These are phyloP conservation scores for Chaenocephalus aceratus DNA, from an alignment of 2,113 vertebrate species.

Conservation along the genomic window DNA sequence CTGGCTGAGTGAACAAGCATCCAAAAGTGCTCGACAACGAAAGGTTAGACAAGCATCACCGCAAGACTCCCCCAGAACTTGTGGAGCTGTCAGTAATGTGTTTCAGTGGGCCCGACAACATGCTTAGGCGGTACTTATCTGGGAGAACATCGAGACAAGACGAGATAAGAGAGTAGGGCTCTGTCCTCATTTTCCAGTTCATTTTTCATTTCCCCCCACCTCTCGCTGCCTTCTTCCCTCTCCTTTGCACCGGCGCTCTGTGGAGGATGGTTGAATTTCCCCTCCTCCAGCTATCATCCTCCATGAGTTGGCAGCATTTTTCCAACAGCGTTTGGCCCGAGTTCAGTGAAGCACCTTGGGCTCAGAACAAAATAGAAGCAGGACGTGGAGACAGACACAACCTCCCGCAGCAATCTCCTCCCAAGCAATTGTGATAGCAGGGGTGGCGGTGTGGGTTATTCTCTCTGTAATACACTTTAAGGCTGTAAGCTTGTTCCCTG, in stretches of 20 bases:
- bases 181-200: constrained; percentile 71
- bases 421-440: constrained; percentile 77
- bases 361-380: constrained; percentile 72
- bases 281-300: constrained; percentile 71
- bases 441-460: constrained; percentile 72
- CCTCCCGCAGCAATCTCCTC: constrained; percentile 78
- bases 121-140: constrained; percentile 69
- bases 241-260: constrained; percentile 45
- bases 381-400: constrained; percentile 69
- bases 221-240: constrained; percentile 18
- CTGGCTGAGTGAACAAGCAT: constrained; percentile 49
- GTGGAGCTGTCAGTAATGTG: constrained; percentile 50
- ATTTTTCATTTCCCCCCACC: constrained; percentile 59
- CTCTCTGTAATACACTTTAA: constrained; percentile 70
- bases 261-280: constrained; percentile 69
- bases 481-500: constrained; percentile 70
- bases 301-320: constrained; percentile 74
- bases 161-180: constrained; percentile 69
- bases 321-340: constrained; percentile 72
- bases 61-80: constrained; percentile 31
- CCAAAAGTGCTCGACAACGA: constrained; percentile 40
- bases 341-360: constrained; percentile 78
- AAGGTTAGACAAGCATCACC: constrained; percentile 47
- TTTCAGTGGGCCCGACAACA: constrained; percentile 66
- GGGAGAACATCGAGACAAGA: constrained; percentile 56